Conservation (phyloP, 2,888 invertebrate genomes). For the Anticlea derivata region DNA sequence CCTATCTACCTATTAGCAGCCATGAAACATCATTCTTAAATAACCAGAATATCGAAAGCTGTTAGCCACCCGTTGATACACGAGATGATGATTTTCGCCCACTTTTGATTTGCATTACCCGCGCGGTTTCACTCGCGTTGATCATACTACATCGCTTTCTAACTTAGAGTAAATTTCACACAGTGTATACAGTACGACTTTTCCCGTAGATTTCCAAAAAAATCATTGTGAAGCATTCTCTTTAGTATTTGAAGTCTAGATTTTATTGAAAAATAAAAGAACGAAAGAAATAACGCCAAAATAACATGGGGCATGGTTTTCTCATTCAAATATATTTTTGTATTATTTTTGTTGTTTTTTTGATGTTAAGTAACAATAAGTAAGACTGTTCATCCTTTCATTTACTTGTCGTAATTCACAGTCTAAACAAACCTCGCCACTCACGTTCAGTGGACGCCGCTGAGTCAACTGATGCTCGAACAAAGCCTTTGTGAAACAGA, state of each 20-base stretch:
- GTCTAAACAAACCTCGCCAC: conserved; percentile 15
- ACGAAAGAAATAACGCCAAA: too few species aligned
- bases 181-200: too few species aligned
- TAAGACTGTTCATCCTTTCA: conserved; percentile 4
- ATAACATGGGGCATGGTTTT: neutral
- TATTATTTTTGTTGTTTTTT: neutral
- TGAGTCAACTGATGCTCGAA: conserved; percentile 17
- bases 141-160: too few species aligned
- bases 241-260: too few species aligned
- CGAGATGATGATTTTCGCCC: neutral
- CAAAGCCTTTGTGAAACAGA: conserved; percentile 19
- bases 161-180: too few species aligned
- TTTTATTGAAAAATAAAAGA: too few species aligned
- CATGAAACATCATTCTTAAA: conserved; percentile 39
- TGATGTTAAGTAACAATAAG: conserved; percentile 2
- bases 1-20: conserved; percentile 49
- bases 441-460: conserved; percentile 13
- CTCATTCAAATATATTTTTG: conserved; percentile 3
- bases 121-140: too few species aligned
- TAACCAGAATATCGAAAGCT: conserved; percentile 21
- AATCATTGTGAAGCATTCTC: too few species aligned
- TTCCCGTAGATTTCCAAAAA: too few species aligned
- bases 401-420: conserved; percentile 3
- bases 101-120: neutral
- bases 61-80: conserved; percentile 12